These are phyloP conservation scores for Eupsittula cactorum DNA, from an alignment of 2,113 vertebrate species.

Conservation along the genomic window DNA sequence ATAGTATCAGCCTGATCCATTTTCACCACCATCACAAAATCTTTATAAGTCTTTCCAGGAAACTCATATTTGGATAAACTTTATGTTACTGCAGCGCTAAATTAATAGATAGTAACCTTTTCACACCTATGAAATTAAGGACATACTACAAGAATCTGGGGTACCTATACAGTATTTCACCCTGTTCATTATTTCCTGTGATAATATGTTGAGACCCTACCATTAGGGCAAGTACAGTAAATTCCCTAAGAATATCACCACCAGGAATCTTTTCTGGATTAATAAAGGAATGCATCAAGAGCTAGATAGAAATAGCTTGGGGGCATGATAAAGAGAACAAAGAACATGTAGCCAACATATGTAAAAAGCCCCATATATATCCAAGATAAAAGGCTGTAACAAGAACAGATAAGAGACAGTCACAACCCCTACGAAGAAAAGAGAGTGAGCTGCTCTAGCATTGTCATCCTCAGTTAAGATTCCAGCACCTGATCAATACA, in stretches of 20 bases:
- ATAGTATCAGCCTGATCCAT: background rate
- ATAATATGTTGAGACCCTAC: background rate
- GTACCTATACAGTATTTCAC: background rate
- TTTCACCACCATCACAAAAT: background rate
- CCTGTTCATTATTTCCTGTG: background rate
- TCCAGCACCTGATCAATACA: background rate
- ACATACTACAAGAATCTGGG: background rate
- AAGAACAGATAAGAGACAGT: background rate
- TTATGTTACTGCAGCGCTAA: background rate
- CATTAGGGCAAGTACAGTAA: background rate
- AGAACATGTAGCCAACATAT: background rate
- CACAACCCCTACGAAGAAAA: background rate
- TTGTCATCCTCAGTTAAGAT: background rate
- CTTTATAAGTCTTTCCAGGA: background rate
- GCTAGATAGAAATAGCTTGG: background rate
- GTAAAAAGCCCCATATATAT: background rate
- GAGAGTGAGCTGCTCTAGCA: background rate
- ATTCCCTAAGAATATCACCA: background rate
- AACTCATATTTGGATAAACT: background rate
- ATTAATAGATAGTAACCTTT: background rate
- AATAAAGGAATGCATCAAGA: background rate
- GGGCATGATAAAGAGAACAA: background rate
- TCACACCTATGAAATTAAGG: background rate
- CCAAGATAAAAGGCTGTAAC: background rate
- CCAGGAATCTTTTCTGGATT: background rate